phyloP scores from a whole-genome alignment of 1,140 invertebrate species.

The Apocrypta bakeri region DNA sequence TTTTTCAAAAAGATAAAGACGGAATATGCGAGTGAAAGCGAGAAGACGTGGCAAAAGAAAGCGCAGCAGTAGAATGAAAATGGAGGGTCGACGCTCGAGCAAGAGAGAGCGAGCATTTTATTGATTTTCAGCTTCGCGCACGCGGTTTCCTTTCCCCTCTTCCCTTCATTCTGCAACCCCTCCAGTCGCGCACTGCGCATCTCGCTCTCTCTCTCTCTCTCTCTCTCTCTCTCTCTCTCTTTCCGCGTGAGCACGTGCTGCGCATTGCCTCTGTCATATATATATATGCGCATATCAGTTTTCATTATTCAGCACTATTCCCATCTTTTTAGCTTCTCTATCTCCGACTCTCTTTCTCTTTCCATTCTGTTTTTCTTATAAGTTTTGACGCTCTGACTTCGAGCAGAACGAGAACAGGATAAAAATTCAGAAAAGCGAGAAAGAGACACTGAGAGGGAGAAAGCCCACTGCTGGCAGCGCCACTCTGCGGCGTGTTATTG shows the following conservation, averaged over 20 bases:
- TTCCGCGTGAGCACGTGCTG: slow-evolving; percentile 30
- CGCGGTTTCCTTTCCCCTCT: slow-evolving; percentile 32
- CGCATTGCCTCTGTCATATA: not conserved
- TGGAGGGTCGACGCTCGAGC: slow-evolving; percentile 41
- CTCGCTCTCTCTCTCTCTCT: slow-evolving; percentile 33
- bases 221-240: slow-evolving; percentile 34
- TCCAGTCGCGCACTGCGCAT: not conserved
- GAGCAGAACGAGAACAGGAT: slow-evolving; percentile 6
- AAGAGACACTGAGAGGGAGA: not conserved
- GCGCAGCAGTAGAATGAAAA: slow-evolving; percentile 46
- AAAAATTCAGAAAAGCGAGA: slow-evolving; percentile 29
- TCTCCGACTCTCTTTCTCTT: not conserved
- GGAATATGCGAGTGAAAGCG: not conserved
- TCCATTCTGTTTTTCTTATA: not conserved
- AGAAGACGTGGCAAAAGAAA: slow-evolving; percentile 9
- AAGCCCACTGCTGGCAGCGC: slow-evolving; percentile 59
- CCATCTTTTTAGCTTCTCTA: not conserved
- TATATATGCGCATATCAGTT: not conserved
- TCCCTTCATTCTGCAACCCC: not conserved
- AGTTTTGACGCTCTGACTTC: not conserved
- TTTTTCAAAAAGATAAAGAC: slow-evolving; percentile 16
- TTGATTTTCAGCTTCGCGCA: slow-evolving; percentile 51
- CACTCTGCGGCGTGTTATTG: slow-evolving; percentile 70
- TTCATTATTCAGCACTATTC: too few relatives aligned
- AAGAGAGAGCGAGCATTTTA: slow-evolving; percentile 43